Conservation (phyloP, 2,113 vertebrate genomes). For the Antechinus stuartii region DNA sequence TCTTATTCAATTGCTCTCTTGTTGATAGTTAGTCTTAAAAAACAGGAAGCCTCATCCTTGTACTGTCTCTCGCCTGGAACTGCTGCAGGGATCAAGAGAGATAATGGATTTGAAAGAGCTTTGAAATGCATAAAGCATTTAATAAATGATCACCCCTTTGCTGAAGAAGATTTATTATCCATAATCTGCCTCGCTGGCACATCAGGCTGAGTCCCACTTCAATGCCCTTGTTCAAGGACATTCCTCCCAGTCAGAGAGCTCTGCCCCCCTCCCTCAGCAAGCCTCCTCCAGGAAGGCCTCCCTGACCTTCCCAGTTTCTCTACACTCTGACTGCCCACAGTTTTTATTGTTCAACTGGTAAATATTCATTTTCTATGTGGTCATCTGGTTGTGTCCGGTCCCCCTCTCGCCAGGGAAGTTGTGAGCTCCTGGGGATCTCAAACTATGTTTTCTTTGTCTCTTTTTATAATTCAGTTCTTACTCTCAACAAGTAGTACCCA, state of each 20-base stretch:
- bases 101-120: not conserved
- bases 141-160: not conserved
- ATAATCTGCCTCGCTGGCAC: not conserved
- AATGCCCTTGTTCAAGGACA: not conserved
- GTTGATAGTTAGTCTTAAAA: not conserved
- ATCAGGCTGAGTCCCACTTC: not conserved
- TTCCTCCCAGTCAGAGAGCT: not conserved
- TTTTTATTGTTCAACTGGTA: not conserved
- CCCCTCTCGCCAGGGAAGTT: not conserved
- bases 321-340: not conserved
- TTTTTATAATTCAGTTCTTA: not conserved
- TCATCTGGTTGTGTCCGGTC: not conserved
- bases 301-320: not conserved
- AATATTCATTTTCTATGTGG: not conserved
- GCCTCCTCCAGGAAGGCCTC: not conserved
- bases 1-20: not conserved
- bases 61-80: not conserved
- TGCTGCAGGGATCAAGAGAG: not conserved
- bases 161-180: not conserved
- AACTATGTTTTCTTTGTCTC: not conserved
- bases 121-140: conserved; percentile 5
- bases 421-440: not conserved
- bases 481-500: not conserved
- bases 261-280: not conserved
- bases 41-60: not conserved